These are phyloP conservation scores for Lepidurus packardi DNA, from an alignment of 1,140 invertebrate species.

Conservation along the genomic window DNA sequence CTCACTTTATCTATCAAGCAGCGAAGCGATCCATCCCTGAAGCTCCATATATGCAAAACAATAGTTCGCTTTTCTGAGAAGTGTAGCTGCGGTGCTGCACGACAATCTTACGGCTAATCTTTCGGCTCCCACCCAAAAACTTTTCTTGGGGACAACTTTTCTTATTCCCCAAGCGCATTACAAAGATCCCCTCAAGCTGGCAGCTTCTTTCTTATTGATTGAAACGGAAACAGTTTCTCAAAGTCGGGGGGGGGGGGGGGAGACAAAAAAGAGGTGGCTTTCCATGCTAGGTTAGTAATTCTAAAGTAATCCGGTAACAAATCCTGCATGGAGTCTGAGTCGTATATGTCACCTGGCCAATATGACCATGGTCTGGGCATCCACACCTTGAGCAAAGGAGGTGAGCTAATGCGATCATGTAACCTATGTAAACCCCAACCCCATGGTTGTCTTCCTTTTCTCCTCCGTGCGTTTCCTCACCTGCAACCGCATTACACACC, in stretches of 20 bases:
- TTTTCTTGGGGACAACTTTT: constrained; percentile 11
- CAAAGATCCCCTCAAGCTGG: neutral
- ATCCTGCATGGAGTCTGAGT: neutral
- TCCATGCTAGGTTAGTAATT: neutral
- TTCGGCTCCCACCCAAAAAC: neutral
- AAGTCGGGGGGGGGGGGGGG: neutral
- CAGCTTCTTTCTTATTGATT: constrained; percentile 8
- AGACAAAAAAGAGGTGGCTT: neutral
- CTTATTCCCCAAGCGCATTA: neutral
- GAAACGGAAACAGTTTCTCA: neutral
- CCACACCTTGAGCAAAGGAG: constrained; percentile 1
- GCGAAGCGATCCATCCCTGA: constrained; percentile 1
- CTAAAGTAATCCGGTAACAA: neutral
- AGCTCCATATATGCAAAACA: constrained; percentile 22
- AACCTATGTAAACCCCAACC: neutral
- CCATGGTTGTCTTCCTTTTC: neutral
- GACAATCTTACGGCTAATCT: constrained; percentile 14
- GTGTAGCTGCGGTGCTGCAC: neutral
- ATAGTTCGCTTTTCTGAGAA: neutral
- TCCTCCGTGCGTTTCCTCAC: neutral
- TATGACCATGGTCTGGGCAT: neutral
- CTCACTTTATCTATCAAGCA: constrained; percentile 15
- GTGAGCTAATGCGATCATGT: neutral
- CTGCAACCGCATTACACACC: neutral
- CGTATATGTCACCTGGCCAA: neutral